phyloP scores from a whole-genome alignment of 2,888 invertebrate species.

The Hirtodrosophila confusa region DNA sequence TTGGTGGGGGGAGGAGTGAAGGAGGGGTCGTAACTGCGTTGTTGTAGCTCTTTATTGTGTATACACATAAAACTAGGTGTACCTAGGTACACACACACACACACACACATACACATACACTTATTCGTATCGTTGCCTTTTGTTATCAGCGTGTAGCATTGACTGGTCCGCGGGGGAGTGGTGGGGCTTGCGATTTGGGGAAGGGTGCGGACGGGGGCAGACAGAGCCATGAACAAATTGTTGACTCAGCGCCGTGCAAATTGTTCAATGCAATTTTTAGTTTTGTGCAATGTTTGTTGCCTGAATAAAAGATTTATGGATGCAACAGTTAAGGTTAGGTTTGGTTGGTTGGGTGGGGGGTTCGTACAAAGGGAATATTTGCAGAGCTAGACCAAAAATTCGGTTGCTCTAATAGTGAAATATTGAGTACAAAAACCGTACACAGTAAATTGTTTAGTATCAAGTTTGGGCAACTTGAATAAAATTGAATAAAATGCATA shows the following conservation, averaged over 20 bases:
- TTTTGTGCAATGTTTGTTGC: conserved; percentile 37
- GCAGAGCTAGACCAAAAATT: conserved; percentile 18
- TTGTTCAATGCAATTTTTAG: conserved; percentile 65
- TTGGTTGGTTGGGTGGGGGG: not conserved
- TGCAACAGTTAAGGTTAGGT: conserved; percentile 20
- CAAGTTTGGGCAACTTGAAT: not conserved
- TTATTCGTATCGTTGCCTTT: conserved; percentile 46
- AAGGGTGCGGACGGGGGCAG: not conserved
- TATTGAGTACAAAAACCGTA: not conserved
- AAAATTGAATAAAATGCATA: conserved; percentile 8
- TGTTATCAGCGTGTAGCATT: conserved; percentile 60
- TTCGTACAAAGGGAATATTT: conserved; percentile 17
- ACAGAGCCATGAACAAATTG: conserved; percentile 51
- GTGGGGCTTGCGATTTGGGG: too few relatives aligned
- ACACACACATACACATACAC: conserved; percentile 1
- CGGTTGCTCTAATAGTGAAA: conserved; percentile 12
- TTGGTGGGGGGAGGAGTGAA: not conserved
- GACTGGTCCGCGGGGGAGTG: not conserved
- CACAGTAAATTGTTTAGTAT: conserved; percentile 5
- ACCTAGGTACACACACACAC: conserved; percentile 22
- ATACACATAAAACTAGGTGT: conserved; percentile 33
- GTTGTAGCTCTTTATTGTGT: conserved; percentile 39
- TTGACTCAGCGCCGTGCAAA: conserved; percentile 71
- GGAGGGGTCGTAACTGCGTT: conserved; percentile 25
- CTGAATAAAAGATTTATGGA: conserved; percentile 65